Evolutionary conservation across 2,888 invertebrate genomes (phyloP), one percentile per base, ranked within the genome.

Genomic region (Metalampra italica): DNA sequence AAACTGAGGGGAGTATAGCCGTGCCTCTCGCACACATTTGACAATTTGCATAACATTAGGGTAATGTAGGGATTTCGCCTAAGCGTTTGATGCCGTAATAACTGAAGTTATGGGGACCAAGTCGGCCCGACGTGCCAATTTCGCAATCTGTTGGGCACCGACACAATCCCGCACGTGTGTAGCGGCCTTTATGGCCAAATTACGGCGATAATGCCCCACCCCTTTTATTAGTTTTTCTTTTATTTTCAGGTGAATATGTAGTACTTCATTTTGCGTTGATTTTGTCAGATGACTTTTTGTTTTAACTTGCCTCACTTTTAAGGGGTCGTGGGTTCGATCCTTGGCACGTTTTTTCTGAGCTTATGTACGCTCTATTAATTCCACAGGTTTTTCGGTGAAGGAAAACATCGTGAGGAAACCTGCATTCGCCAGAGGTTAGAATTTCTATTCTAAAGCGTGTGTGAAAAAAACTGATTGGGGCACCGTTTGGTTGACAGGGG

Each of bases 141-240:
- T 42, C 42, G 29, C 29, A 42, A 42, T 42, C 42, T 42, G 40
- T 42, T 30, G 30, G 8, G 42, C 13, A 29, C 42, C 22, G n/a
- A 29, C 11, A 9, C n/a, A 30, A 30, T 42, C 12, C n/a, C 29
- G 30, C 29, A 42, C 42, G 42, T 42, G 42, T n/a, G 42, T 22
- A 9, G 12, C 8, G 30, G 29, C 29, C 42, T 30, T 42, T 42
- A 42, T 30, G 3, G 30, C 11, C 42, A 30, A 30, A 41, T 41
- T 9, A 29, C 41, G 15, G 11, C 29, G 11, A 41, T 41, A 9
- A 39, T 39, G 32, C 3, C 30, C 42, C 30, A 13, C 42, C 42
- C 30, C 30, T 30, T 42, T 12, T 42, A 42, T 42, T 42, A 42
- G 29, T 11, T 42, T 30, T 30, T 11, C 13, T 12, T 13, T 30